phyloP scores from a whole-genome alignment of 2,888 invertebrate species.

The Synanthedon tipuliformis region DNA sequence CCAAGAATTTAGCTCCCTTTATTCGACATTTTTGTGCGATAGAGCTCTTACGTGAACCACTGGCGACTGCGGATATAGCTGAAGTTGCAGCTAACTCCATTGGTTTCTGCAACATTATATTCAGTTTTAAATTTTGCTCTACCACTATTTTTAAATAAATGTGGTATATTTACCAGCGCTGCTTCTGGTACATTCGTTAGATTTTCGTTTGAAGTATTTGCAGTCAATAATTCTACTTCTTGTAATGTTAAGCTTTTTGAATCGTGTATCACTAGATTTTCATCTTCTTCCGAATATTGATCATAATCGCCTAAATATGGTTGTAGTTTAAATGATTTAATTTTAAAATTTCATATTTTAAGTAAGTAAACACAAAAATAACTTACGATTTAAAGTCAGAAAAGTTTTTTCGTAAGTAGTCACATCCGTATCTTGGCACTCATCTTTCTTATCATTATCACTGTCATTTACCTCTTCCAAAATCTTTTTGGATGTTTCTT shows the following conservation, averaged over 20 bases:
- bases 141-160: neutral
- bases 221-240: constrained; percentile 43
- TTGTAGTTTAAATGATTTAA: neutral
- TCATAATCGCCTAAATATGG: constrained; percentile 46
- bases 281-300: constrained; percentile 47
- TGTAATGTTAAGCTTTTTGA: constrained; percentile 43
- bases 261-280: constrained; percentile 37
- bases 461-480: neutral
- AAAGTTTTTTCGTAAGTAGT: constrained; percentile 36
- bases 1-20: constrained; percentile 42
- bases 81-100: constrained; percentile 24
- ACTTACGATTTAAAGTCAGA: constrained; percentile 6
- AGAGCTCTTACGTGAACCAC: constrained; percentile 33
- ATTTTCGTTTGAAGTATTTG: constrained; percentile 24
- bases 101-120: constrained; percentile 9
- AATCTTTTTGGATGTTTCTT: too few species aligned
- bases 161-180: neutral
- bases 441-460: neutral
- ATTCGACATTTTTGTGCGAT: constrained; percentile 42
- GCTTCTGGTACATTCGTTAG: constrained; percentile 5
- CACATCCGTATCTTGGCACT: constrained; percentile 13
- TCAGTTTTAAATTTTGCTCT: constrained; percentile 1
- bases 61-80: constrained; percentile 24
- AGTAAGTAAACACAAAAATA: neutral
- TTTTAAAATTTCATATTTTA: neutral